Evolutionary conservation across 2,113 vertebrate species (phyloP).

Genomic region (Otocyon megalotis): DNA sequence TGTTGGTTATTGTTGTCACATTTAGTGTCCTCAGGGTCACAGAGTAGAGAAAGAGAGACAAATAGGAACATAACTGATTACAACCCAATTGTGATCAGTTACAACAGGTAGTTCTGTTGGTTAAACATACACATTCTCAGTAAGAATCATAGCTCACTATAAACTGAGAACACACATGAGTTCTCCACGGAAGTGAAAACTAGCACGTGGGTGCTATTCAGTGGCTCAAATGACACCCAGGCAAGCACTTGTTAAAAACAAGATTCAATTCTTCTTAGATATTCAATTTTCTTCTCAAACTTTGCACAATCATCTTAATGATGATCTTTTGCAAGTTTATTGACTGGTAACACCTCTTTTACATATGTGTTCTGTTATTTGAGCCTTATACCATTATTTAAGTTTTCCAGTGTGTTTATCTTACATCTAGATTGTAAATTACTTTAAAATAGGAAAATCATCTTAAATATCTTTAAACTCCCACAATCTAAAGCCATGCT

Average conservation of each 20-base stretch:
- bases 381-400: background rate
- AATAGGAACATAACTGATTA: background rate
- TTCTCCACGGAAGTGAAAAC: background rate
- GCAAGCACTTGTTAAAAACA: background rate
- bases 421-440: constrained; percentile 18
- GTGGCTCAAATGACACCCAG: background rate
- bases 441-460: constrained; percentile 16
- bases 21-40: background rate
- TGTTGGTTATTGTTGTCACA: background rate
- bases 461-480: background rate
- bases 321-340: background rate
- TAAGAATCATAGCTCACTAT: background rate
- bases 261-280: background rate
- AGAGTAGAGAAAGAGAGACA: background rate
- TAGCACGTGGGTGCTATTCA: background rate
- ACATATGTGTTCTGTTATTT: background rate
- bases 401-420: background rate
- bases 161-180: background rate
- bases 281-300: constrained; percentile 15
- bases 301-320: background rate
- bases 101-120: background rate
- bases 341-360: background rate
- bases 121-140: background rate
- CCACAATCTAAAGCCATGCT: background rate
- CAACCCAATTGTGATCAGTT: background rate